phyloP scores from a whole-genome alignment of 2,113 vertebrate genomes.

The Isichthys henryi region DNA sequence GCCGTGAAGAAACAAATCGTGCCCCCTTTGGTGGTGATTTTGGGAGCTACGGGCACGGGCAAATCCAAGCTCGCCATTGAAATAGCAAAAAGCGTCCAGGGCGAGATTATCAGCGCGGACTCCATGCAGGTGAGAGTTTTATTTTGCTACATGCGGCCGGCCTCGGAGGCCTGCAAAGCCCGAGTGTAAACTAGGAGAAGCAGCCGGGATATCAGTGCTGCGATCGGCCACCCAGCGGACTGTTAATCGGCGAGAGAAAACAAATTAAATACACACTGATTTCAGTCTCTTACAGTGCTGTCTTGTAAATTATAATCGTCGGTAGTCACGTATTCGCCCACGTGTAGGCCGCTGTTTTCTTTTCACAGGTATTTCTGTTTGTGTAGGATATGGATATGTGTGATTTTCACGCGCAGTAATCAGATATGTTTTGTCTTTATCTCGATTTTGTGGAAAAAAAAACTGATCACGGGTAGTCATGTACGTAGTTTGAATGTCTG shows the following conservation, averaged over 20 bases:
- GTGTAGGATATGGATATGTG: neutral
- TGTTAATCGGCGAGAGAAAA: neutral
- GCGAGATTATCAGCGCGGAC: constrained; percentile 87
- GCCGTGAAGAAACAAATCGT: constrained; percentile 35
- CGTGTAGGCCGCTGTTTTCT: neutral
- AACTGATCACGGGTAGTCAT: neutral
- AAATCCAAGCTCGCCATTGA: constrained; percentile 85
- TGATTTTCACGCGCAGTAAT: neutral
- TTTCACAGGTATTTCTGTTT: neutral
- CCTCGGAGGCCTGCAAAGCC: constrained; percentile 10
- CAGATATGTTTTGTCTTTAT: neutral
- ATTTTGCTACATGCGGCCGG: neutral
- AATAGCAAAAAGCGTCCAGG: constrained; percentile 69
- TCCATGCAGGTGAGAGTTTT: constrained; percentile 83
- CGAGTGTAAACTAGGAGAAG: neutral
- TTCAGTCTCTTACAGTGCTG: neutral
- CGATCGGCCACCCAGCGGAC: neutral
- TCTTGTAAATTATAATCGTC: neutral
- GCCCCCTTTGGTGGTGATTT: constrained; percentile 75
- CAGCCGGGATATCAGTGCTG: neutral
- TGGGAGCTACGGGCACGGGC: constrained; percentile 85
- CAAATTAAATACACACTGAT: neutral
- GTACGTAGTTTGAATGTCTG: neutral
- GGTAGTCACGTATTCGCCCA: neutral
- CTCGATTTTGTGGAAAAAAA: neutral